These are phyloP conservation scores for Anarhynchus alexandrinus DNA, from an alignment of 2,113 vertebrate species.

Conservation along the genomic window DNA sequence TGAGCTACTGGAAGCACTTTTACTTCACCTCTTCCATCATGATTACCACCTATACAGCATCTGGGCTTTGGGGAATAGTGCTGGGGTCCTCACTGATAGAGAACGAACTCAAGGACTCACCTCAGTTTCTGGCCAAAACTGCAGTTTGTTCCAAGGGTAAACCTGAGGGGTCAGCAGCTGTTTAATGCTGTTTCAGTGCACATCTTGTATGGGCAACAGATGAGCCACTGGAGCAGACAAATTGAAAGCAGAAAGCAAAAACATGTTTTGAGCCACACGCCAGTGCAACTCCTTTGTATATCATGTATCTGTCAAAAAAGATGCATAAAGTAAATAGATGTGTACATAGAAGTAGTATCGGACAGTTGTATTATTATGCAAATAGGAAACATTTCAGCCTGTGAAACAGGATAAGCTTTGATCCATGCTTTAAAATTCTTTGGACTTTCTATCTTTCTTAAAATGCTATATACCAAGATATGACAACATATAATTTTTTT, in stretches of 20 bases:
- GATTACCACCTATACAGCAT: background rate
- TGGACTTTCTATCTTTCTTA: background rate
- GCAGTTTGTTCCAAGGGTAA: background rate
- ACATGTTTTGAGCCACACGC: fast-evolving
- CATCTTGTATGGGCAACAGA: background rate
- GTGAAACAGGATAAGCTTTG: background rate
- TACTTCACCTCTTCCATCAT: background rate
- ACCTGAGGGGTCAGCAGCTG: background rate
- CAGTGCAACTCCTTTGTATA: background rate
- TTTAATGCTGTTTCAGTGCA: background rate
- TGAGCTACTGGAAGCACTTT: background rate
- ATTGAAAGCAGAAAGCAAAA: background rate
- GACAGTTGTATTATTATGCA: background rate
- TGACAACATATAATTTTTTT: background rate
- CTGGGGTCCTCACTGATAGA: background rate
- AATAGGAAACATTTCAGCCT: background rate
- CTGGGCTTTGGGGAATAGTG: background rate
- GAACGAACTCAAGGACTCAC: background rate
- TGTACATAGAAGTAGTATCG: background rate
- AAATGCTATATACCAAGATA: background rate
- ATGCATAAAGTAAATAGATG: background rate
- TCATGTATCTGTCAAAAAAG: background rate
- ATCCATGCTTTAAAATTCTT: background rate
- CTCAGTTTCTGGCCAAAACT: background rate
- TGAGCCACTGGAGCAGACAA: background rate